Base-by-base conservation (phyloP, 2,113 vertebrate species). In the Bubo scandiacus region DNA sequence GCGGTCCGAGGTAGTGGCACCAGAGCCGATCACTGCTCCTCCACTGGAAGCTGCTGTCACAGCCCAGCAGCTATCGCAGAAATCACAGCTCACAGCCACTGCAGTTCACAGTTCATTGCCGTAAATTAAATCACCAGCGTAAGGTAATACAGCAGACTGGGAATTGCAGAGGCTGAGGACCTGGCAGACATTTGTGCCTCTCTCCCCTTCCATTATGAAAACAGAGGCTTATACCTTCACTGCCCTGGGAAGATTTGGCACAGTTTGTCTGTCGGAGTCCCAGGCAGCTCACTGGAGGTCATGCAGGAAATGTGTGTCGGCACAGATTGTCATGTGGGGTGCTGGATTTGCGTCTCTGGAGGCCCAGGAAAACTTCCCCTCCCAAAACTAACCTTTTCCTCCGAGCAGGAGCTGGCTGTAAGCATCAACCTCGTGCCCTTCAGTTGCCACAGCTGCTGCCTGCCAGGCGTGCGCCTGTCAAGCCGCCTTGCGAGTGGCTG, bases 151-250 rank as follows among this genome's bases (percentile, higher is more conserved):
- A 42, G 84, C 80, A 52, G 52, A 26, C 36, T 61, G 70, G 84
- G 84, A 72, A 71, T 4, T 52, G 85, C 70, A 72, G 88, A 72
- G 80, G 65, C 75, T 17, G 4, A 52, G 80, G 80, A 47, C 43
- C 91, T 38, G 91, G 88, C 88, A 95, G 84, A 42, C 36, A 42
- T 36, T 71, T 71, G 52, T 93, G 84, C n/a, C 70, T 77, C 75
- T 67, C 83, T 84, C 82, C 40, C 57, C 51, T 49, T 84, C 71
- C 78, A 9, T 43, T 83, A 55, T 15, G 52, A 91, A 81, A 75
- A 43, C 62, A 62, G 67, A 68, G 66, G 32, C 26, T 81, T 12
- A 3, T 15, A 51, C 40, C 68, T 77, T 36, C 0, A 0, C 42
- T 2, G 1, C 34, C 68, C 63, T 1, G 0, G 82, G 68, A 61